A percentile compares a stretch with the other conserved stretches of the same genome.
These are phyloP conservation scores for Anoncus sp. DNA, from an alignment of 2,888 invertebrate species.

Conservation along the genomic window DNA sequence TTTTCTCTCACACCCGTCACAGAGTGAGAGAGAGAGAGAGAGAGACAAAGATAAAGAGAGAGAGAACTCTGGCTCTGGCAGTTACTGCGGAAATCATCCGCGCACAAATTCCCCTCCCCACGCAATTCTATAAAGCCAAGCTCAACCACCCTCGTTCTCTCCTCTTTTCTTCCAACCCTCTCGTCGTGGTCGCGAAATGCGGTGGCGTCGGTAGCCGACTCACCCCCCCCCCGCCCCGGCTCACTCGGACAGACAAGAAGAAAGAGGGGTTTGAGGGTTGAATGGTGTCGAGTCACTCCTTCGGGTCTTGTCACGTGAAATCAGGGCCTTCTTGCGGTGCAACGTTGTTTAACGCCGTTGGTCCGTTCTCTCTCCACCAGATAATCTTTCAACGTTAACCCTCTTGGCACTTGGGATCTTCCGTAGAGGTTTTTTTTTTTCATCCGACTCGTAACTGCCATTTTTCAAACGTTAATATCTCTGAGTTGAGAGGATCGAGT, in stretches of 20 bases:
- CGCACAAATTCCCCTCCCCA: constrained; percentile 1
- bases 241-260: constrained; percentile 5
- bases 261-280: neutral
- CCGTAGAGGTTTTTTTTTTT: neutral
- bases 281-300: constrained; percentile 45
- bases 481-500: too few species aligned
- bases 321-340: constrained; percentile 9
- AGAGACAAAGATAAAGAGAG: neutral
- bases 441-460: neutral
- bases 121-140: too few species aligned
- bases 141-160: neutral
- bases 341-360: neutral
- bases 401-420: neutral
- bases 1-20: neutral
- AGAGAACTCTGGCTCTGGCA: constrained; percentile 5
- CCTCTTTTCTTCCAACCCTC: too few species aligned
- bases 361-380: constrained; percentile 1
- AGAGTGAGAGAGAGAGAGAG: neutral
- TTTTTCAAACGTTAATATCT: too few species aligned
- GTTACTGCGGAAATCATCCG: constrained; percentile 42
- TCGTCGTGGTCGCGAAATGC: too few species aligned
- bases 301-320: constrained; percentile 46
- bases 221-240: too few species aligned
- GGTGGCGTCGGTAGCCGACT: too few species aligned
- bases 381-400: constrained; percentile 34